Conservation (phyloP, 2,888 invertebrate genomes). For the Cryptus viduatorius region DNA sequence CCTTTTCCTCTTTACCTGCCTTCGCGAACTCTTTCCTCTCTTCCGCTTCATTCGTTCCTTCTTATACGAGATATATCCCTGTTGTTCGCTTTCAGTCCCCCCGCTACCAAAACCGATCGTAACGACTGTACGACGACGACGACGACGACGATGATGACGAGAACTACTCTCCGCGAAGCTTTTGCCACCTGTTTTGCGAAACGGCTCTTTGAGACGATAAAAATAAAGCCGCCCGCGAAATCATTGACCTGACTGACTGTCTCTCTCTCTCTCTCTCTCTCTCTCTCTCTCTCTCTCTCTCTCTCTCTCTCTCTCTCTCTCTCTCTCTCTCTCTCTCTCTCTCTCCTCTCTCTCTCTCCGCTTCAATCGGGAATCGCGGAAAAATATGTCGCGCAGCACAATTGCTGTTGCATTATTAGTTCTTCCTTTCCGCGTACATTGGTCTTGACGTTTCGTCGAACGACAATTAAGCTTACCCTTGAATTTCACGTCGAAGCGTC, state of each 20-base stretch:
- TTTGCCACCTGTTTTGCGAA: constrained; percentile 62
- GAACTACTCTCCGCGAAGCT: constrained; percentile 48
- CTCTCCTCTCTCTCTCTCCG: too few species aligned
- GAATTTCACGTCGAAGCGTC: neutral
- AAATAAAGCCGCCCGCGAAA: constrained; percentile 52
- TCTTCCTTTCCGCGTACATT: too few species aligned
- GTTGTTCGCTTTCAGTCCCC: constrained; percentile 48
- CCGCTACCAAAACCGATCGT: constrained; percentile 3
- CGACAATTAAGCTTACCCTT: constrained; percentile 1
- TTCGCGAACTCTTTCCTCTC: constrained; percentile 44
- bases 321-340: too few species aligned
- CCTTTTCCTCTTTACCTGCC: constrained; percentile 63
- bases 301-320: too few species aligned
- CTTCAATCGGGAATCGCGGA: neutral
- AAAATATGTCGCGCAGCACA: neutral
- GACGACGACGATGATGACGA: too few species aligned
- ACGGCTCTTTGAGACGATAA: constrained; percentile 44
- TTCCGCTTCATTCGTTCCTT: constrained; percentile 62
- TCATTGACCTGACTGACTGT: constrained; percentile 46
- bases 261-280: too few species aligned
- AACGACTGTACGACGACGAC: constrained; percentile 15
- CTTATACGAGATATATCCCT: constrained; percentile 17
- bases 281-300: too few species aligned
- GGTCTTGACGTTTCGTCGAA: neutral
- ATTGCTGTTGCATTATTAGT: too few species aligned